Evolutionary conservation across 2,113 vertebrate genomes (phyloP).

Genomic region (Rhipidura dahli): DNA sequence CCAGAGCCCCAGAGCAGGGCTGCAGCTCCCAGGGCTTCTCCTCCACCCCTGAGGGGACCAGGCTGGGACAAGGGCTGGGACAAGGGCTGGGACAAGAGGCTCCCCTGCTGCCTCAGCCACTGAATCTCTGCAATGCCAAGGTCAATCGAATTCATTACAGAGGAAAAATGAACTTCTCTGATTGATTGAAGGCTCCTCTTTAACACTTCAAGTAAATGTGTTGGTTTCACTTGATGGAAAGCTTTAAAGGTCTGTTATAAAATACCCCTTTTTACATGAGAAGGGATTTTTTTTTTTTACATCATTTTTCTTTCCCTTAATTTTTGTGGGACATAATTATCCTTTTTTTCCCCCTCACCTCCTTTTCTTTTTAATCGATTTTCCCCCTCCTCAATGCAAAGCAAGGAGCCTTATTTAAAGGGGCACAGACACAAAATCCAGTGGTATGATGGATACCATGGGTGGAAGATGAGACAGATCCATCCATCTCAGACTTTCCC

Average conservation of each 20-base stretch:
- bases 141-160: constrained; percentile 51
- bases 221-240: constrained; percentile 64
- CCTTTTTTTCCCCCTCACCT: neutral
- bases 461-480: neutral
- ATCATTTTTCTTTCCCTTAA: constrained; percentile 58
- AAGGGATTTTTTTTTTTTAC: constrained; percentile 27
- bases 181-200: constrained; percentile 64
- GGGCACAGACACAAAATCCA: neutral
- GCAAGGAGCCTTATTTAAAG: neutral
- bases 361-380: neutral
- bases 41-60: neutral
- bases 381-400: neutral
- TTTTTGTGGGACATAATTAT: constrained; percentile 51
- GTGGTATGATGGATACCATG: neutral
- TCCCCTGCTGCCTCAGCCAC: fast-evolving
- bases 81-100: neutral
- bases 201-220: constrained; percentile 58
- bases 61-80: neutral
- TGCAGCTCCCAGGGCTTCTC: neutral
- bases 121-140: neutral
- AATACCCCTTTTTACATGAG: neutral
- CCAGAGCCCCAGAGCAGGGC: neutral
- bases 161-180: constrained; percentile 49
- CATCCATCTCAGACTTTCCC: neutral
- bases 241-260: constrained; percentile 48